Evolutionary conservation across 2,113 vertebrate species (phyloP).

Genomic region (Narcine bancroftii): DNA sequence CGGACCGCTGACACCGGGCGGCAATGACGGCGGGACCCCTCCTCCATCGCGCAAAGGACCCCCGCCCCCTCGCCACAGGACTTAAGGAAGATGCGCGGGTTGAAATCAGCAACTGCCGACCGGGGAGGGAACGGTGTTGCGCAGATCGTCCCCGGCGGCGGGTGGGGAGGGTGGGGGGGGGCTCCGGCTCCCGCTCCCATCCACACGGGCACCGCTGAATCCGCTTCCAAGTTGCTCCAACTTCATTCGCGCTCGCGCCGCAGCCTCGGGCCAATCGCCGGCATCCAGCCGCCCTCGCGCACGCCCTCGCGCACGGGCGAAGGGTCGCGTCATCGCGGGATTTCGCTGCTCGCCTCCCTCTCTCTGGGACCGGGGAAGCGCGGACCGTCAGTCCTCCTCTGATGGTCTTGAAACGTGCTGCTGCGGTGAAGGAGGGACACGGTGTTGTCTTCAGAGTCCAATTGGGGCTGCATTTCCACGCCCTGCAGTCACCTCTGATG

Average conservation of each 20-base stretch:
- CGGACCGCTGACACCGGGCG: conserved; percentile 36
- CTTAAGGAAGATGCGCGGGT: conserved; percentile 39
- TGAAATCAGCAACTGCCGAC: conserved; percentile 40
- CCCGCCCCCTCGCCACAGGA: conserved; percentile 37
- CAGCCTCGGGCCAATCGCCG: conserved; percentile 14
- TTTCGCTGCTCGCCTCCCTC: background rate
- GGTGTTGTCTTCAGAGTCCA: too few relatives aligned
- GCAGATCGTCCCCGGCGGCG: background rate
- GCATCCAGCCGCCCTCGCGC: background rate
- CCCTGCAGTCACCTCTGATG: too few relatives aligned
- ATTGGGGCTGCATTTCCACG: too few relatives aligned
- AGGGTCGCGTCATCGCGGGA: background rate
- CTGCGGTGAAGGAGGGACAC: too few relatives aligned
- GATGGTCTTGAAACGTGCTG: too few relatives aligned
- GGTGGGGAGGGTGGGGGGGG: too few relatives aligned
- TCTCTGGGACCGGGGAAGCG: too few relatives aligned
- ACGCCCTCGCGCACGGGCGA: too few relatives aligned
- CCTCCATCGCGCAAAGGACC: conserved; percentile 14
- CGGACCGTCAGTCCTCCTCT: too few relatives aligned
- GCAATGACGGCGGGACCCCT: conserved; percentile 23
- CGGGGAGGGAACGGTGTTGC: conserved; percentile 40
- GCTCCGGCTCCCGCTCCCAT: background rate
- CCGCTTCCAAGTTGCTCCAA: conserved; percentile 35
- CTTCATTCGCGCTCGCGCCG: conserved; percentile 33
- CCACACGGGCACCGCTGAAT: conserved; percentile 16